Conservation (phyloP, 23 tunicate species). For the Trididemnum miniatum region DNA sequence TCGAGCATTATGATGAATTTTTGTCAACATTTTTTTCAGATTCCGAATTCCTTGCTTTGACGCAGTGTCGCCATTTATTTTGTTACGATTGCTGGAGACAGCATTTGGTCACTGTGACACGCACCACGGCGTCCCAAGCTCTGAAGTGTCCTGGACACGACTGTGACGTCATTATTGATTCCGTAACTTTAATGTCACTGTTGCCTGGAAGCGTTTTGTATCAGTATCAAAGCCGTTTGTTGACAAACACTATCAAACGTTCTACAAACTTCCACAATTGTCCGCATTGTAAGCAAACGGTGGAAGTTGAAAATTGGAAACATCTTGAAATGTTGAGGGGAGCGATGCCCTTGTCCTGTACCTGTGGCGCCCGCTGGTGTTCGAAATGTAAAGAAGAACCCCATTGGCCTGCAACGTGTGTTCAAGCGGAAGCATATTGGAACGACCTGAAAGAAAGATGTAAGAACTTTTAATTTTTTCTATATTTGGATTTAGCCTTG, state of each 20-base stretch:
- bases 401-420: slow-evolving; percentile 66
- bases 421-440: slow-evolving; percentile 22
- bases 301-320: not conserved
- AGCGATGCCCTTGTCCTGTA: slow-evolving; percentile 18
- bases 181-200: slow-evolving; percentile 30
- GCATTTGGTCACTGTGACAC: slow-evolving; percentile 1
- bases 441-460: too few relatives aligned
- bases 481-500: too few relatives aligned
- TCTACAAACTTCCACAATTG: slow-evolving; percentile 15
- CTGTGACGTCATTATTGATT: slow-evolving; percentile 31
- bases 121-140: not conserved
- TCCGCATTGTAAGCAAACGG: slow-evolving; percentile 20
- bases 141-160: slow-evolving; percentile 36
- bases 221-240: slow-evolving; percentile 3
- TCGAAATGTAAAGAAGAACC: slow-evolving; percentile 28
- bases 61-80: slow-evolving; percentile 53
- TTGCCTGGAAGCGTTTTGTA: slow-evolving; percentile 40
- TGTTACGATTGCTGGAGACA: slow-evolving; percentile 48
- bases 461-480: too few relatives aligned
- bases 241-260: not conserved
- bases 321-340: not conserved
- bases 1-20: too few relatives aligned
- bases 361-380: slow-evolving; percentile 55
- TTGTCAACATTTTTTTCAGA: slow-evolving; percentile 10
- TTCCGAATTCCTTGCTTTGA: slow-evolving; percentile 18